Base-by-base conservation (phyloP, 2,797 vertebrate species). In the Melanotaenia trifasciata region DNA sequence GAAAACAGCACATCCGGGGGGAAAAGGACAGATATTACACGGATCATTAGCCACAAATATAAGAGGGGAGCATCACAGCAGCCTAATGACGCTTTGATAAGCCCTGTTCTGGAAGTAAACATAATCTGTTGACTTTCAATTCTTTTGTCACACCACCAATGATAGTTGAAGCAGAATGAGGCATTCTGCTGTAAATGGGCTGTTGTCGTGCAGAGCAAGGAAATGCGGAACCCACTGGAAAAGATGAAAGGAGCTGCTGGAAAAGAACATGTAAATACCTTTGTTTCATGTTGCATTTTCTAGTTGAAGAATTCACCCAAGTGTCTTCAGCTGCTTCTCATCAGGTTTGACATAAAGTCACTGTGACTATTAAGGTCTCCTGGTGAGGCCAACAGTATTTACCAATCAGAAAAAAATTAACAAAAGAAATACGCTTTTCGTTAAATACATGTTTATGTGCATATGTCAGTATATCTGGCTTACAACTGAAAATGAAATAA, bases 21-120 rank as follows among this genome's bases (percentile, higher is more conserved):
- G 84, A 84, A 90, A 45, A 88, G 90, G 75, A 90, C 83, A 72
- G 92, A 93, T 91, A 96, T 97, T 96, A 96, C 94, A 96, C 77
- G 95, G 94, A 93, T 94, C 96, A 95, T 98, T 98, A 97, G 95
- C 82, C 76, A 10, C 91, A 79, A 87, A 94, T 94, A 93, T 94
- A 93, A 92, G 91, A 89, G 85, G 82, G 86, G 88, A 89, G 92
- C 89, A 78, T 84, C 84, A 64, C 84, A 83, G 89, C 84, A 58
- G 92, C 91, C 92, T 95, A 95, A 95, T 93, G 93, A 93, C 66
- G 92, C 94, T 93, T 94, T 94, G 93, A 95, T 95, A 95, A 94
- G 93, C 93, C 94, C 88, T 89, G 91, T 92, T 91, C 90, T 81
- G 91, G 91, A 94, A 92, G 93, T 93, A 94, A 94, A 94, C 93